These are phyloP conservation scores for Neotoxoptera formosana DNA, from an alignment of 1,140 invertebrate species.

Conservation along the genomic window DNA sequence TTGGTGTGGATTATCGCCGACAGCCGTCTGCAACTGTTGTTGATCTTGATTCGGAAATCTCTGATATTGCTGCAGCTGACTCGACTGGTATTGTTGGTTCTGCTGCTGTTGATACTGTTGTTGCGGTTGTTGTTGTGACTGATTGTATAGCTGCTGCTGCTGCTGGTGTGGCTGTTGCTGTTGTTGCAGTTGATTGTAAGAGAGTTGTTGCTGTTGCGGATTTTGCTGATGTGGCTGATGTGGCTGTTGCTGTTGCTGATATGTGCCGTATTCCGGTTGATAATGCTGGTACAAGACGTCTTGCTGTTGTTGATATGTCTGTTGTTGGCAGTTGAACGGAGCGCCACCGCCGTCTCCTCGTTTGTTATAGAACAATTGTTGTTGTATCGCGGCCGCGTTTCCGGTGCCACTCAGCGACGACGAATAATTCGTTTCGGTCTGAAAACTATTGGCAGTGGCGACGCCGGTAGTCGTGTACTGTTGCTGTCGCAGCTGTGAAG, in stretches of 20 bases:
- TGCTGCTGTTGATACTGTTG: slow-evolving; percentile 45
- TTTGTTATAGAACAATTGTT: slow-evolving; percentile 32
- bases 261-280: slow-evolving; percentile 48
- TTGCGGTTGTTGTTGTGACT: slow-evolving; percentile 26
- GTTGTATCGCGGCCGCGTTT: not conserved
- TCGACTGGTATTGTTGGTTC: not conserved
- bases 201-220: slow-evolving; percentile 30
- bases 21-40: not conserved
- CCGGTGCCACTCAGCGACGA: not conserved
- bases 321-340: not conserved
- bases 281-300: slow-evolving; percentile 58
- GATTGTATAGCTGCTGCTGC: slow-evolving; percentile 30
- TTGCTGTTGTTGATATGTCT: slow-evolving; percentile 45
- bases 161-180: slow-evolving; percentile 30
- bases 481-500: not conserved
- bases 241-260: slow-evolving; percentile 34
- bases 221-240: slow-evolving; percentile 39
- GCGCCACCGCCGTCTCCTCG: not conserved
- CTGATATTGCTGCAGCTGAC: slow-evolving; percentile 51
- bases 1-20: not conserved
- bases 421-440: not conserved
- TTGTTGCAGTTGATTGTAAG: not conserved
- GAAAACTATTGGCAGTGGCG: not conserved
- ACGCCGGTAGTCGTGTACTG: not conserved
- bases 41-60: slow-evolving; percentile 28